Conservation (phyloP, 1,140 invertebrate species). For the Hyposmocoma kahamanoa region DNA sequence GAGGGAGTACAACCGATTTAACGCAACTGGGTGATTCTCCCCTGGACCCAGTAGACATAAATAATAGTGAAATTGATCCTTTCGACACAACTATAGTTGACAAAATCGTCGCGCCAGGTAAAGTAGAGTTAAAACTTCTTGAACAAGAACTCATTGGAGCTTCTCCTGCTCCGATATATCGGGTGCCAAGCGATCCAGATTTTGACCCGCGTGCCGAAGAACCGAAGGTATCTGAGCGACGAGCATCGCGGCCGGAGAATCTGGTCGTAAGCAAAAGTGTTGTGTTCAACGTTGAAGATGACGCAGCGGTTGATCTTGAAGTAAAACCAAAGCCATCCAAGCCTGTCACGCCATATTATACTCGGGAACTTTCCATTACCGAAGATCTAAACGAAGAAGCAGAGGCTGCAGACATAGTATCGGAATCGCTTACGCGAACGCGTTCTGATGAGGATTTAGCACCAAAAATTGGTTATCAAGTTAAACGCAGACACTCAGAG, state of each 20-base stretch:
- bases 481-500: conserved; percentile 64
- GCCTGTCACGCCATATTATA: conserved; percentile 87
- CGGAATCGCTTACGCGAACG: conserved; percentile 65
- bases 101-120: conserved; percentile 80
- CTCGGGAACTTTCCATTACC: conserved; percentile 74
- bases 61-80: conserved; percentile 83
- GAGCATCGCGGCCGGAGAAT: conserved; percentile 76
- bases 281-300: conserved; percentile 76
- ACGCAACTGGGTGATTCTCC: conserved; percentile 80
- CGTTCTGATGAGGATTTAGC: conserved; percentile 76
- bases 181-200: conserved; percentile 78
- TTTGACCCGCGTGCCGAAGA: conserved; percentile 83
- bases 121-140: conserved; percentile 84
- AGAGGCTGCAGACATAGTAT: conserved; percentile 74
- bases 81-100: conserved; percentile 88
- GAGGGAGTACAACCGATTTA: conserved; percentile 86
- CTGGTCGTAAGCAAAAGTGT: conserved; percentile 79
- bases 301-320: conserved; percentile 37
- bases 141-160: conserved; percentile 83
- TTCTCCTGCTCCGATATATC: conserved; percentile 49
- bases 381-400: conserved; percentile 68
- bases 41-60: conserved; percentile 76
- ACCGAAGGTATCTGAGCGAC: conserved; percentile 45
- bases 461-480: conserved; percentile 49
- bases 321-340: conserved; percentile 69